These are phyloP conservation scores for Microctenopoma steveboyesi DNA, from an alignment of 2,797 vertebrate genomes.

Conservation along the genomic window DNA sequence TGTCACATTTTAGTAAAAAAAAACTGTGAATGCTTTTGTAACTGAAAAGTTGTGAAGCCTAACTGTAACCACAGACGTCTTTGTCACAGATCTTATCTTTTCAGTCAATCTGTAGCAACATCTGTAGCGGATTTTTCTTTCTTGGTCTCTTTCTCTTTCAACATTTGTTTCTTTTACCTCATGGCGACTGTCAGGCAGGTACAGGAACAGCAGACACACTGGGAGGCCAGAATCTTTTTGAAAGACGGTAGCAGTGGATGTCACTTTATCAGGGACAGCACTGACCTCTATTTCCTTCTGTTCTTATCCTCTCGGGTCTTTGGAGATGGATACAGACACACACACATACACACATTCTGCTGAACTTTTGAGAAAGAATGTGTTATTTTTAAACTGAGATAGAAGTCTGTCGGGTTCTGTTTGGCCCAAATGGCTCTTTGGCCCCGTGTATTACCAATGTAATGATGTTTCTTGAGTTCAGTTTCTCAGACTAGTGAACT, in stretches of 20 bases:
- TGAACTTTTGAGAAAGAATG: conserved; percentile 8
- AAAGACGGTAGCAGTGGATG: conserved; percentile 51
- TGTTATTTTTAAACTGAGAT: conserved; percentile 34
- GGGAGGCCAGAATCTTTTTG: conserved; percentile 39
- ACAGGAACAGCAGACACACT: conserved; percentile 37
- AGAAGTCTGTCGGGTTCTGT: conserved; percentile 25
- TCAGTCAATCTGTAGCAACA: conserved; percentile 19
- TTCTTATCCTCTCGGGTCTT: conserved; percentile 51
- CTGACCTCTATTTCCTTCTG: conserved; percentile 63
- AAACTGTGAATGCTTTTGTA: conserved; percentile 20
- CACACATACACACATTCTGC: neutral
- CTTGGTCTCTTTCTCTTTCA: neutral
- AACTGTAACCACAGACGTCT: conserved; percentile 12
- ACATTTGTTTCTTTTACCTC: conserved; percentile 14
- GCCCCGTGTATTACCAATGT: neutral
- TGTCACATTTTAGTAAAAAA: conserved; percentile 38
- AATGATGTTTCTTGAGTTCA: no score
- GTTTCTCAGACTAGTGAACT: conserved; percentile 58
- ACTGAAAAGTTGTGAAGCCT: conserved; percentile 10
- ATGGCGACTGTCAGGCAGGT: conserved; percentile 22
- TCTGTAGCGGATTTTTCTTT: conserved; percentile 14
- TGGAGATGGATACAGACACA: conserved; percentile 26
- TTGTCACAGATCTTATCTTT: conserved; percentile 17
- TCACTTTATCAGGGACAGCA: conserved; percentile 35
- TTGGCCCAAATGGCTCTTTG: conserved; percentile 35